Percentiles rank a stretch among this genome's conserved stretches.
Conservation (phyloP, 1,140 invertebrate genomes). For the Steinernema feltiae region DNA sequence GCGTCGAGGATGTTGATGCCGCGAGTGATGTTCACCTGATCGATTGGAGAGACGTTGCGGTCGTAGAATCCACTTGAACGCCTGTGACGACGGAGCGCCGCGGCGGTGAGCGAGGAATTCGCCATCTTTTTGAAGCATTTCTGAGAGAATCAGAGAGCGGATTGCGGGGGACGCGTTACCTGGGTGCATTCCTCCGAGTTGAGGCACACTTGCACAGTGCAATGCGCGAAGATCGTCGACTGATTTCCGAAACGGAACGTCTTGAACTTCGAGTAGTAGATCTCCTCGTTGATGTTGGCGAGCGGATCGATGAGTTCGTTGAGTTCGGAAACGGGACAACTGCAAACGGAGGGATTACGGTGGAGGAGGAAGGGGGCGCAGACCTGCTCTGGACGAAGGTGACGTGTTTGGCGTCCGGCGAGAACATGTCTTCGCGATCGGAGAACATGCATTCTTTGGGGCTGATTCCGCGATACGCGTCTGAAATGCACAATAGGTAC, state of each 20-base stretch:
- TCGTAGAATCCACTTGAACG: conserved; percentile 18
- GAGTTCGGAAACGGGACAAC: conserved; percentile 34
- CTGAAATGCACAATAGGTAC: conserved; percentile 19
- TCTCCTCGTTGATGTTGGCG: conserved; percentile 38
- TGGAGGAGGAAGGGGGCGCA: conserved; percentile 21
- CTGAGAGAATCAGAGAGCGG: too few relatives aligned
- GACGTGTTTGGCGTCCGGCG: conserved; percentile 30
- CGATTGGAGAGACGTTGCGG: background rate
- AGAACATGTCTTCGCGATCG: conserved; percentile 35
- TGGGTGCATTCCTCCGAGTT: conserved; percentile 32
- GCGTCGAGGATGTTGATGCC: conserved; percentile 19
- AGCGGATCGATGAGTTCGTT: conserved; percentile 38
- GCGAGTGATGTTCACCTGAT: conserved; percentile 10
- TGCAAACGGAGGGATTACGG: conserved; percentile 16
- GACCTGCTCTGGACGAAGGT: conserved; percentile 41
- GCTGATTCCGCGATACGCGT: conserved; percentile 37
- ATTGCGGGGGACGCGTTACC: too few relatives aligned
- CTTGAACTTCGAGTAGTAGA: conserved; percentile 45
- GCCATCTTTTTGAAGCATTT: conserved; percentile 34
- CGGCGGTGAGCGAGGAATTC: conserved; percentile 37
- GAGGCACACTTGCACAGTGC: conserved; percentile 42
- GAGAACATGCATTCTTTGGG: conserved; percentile 41
- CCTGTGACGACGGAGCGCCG: conserved; percentile 28
- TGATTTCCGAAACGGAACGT: conserved; percentile 42
- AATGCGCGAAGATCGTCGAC: conserved; percentile 39